These are phyloP conservation scores for Rugalucina vietnamica DNA, from an alignment of 2,888 invertebrate genomes.

Conservation along the genomic window DNA sequence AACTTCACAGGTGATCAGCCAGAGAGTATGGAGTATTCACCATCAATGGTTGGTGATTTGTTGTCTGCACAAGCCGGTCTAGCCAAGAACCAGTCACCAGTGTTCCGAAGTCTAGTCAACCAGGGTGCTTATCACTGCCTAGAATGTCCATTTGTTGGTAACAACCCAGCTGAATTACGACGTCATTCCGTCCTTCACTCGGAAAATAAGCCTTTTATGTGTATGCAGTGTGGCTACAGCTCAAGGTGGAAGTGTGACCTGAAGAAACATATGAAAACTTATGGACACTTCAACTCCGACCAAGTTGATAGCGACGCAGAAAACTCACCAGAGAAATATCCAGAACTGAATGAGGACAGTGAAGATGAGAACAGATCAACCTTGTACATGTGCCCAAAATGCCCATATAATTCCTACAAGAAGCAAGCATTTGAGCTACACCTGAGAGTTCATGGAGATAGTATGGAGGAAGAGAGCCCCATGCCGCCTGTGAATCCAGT, in stretches of 20 bases:
- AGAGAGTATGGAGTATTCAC: conserved; percentile 23
- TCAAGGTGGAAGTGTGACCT: conserved; percentile 83
- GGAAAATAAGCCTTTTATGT: conserved; percentile 81
- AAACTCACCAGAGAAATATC: conserved; percentile 39
- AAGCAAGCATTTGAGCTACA: conserved; percentile 73
- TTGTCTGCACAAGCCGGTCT: not conserved
- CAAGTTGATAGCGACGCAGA: conserved; percentile 36
- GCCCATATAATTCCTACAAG: conserved; percentile 74
- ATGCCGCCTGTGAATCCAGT: conserved; percentile 24
- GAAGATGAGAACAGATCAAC: conserved; percentile 61
- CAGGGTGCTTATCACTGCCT: conserved; percentile 77
- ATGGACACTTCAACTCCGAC: conserved; percentile 72
- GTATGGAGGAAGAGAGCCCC: conserved; percentile 40
- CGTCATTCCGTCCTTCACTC: conserved; percentile 81
- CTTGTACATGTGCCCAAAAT: conserved; percentile 74
- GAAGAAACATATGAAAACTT: conserved; percentile 81
- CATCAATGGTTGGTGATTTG: not conserved
- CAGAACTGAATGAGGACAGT: conserved; percentile 48
- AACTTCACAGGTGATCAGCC: conserved; percentile 50
- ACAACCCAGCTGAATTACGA: conserved; percentile 81
- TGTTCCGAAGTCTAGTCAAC: conserved; percentile 71
- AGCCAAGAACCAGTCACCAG: conserved; percentile 48
- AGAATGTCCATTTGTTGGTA: conserved; percentile 80
- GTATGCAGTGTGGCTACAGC: conserved; percentile 80
- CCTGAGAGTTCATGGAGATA: conserved; percentile 70